These are phyloP conservation scores for Akabosia matsudoensis DNA, from an alignment of 1,140 invertebrate genomes.

Conservation along the genomic window DNA sequence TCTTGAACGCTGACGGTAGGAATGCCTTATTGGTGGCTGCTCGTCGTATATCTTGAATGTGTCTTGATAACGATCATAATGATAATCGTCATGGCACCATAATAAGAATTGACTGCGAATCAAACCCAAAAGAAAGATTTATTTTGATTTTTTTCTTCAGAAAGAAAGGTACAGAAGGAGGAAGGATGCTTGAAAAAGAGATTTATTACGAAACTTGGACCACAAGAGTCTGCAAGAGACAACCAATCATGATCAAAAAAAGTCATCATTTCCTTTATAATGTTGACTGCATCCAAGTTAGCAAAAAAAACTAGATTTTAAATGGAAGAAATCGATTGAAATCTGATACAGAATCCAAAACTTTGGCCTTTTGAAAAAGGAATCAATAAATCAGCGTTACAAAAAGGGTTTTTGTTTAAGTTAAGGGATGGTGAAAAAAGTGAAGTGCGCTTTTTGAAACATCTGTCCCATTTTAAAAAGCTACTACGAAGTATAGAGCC, in stretches of 20 bases:
- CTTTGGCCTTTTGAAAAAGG: no score
- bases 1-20: background rate
- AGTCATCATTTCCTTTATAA: no score
- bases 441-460: background rate
- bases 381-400: background rate
- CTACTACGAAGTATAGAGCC: background rate
- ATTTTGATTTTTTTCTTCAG: no score
- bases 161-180: background rate
- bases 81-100: background rate
- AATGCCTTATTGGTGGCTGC: background rate
- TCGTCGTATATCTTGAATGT: background rate
- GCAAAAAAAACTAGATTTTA: no score
- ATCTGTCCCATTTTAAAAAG: background rate
- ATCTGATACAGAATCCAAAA: no score
- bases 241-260: no score
- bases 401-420: background rate
- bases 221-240: no score
- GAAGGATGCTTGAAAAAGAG: background rate
- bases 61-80: background rate
- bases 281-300: no score
- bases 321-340: no score
- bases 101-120: background rate
- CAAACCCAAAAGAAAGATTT: background rate
- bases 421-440: background rate
- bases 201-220: no score